phyloP scores from a whole-genome alignment of 2,888 invertebrate species.

The Thymelicus sylvestris region DNA sequence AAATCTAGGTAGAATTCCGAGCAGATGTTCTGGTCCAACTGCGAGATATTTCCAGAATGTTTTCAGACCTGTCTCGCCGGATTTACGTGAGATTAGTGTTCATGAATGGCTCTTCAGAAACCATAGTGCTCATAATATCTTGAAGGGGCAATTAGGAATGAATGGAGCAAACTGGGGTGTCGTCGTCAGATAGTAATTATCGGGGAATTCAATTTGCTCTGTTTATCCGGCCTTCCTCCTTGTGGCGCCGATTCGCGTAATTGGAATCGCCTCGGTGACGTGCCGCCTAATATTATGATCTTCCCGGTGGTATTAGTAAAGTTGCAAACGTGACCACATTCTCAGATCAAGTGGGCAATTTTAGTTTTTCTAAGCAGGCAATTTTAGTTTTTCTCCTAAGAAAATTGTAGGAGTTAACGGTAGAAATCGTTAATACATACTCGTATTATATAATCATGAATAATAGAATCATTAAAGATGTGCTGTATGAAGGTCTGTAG shows the following conservation, averaged over 20 bases:
- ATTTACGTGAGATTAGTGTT: conserved; percentile 19
- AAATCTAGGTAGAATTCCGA: background rate
- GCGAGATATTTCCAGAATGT: background rate
- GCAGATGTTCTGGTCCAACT: background rate
- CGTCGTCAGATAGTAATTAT: conserved; percentile 32
- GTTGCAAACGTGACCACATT: conserved; percentile 32
- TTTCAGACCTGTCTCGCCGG: background rate
- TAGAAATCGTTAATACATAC: too few relatives aligned
- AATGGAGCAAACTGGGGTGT: conserved; percentile 26
- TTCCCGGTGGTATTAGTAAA: conserved; percentile 26
- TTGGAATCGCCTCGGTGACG: conserved; percentile 28
- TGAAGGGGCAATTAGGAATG: conserved; percentile 28
- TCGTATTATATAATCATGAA: too few relatives aligned
- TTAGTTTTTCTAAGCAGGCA: background rate
- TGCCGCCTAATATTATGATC: conserved; percentile 25
- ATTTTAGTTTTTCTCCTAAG: background rate
- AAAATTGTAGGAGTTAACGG: background rate
- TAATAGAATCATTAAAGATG: too few relatives aligned
- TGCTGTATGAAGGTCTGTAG: too few relatives aligned
- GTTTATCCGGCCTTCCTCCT: conserved; percentile 31
- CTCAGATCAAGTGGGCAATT: conserved; percentile 11
- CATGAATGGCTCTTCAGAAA: conserved; percentile 6
- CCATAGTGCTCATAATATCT: conserved; percentile 20
- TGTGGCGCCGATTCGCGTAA: conserved; percentile 32
- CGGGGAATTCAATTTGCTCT: conserved; percentile 35